Conservation (phyloP, 2,888 invertebrate genomes). For the Andrena bicolor region DNA sequence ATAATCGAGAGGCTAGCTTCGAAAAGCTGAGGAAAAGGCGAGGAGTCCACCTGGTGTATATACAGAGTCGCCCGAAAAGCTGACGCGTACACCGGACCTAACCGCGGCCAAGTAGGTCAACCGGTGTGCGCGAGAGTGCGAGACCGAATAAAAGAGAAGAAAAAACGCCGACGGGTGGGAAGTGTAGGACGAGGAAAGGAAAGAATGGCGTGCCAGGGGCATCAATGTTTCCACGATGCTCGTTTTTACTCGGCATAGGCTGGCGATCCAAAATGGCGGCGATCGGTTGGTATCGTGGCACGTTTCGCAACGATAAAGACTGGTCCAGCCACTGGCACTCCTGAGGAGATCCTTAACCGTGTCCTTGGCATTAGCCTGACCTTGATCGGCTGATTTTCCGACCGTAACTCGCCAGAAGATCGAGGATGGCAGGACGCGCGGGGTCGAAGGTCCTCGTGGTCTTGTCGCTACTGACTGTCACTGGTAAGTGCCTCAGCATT, state of each 20-base stretch:
- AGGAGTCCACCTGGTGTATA: neutral
- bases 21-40: slow-evolving; percentile 13
- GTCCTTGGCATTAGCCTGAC: slow-evolving; percentile 59
- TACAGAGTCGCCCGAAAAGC: slow-evolving; percentile 57
- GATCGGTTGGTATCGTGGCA: slow-evolving; percentile 63
- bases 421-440: slow-evolving; percentile 51
- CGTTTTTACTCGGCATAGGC: slow-evolving; percentile 49
- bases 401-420: slow-evolving; percentile 23
- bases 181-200: slow-evolving; percentile 49
- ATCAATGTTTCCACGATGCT: slow-evolving; percentile 59
- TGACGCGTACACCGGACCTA: slow-evolving; percentile 69
- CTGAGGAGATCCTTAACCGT: slow-evolving; percentile 47
- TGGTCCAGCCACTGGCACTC: slow-evolving; percentile 44
- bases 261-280: slow-evolving; percentile 75
- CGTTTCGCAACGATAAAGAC: slow-evolving; percentile 54
- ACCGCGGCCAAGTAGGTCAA: slow-evolving; percentile 72
- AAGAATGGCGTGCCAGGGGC: slow-evolving; percentile 64
- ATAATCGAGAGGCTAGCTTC: slow-evolving; percentile 1
- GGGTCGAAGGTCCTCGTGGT: slow-evolving; percentile 63
- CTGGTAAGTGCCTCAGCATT: slow-evolving; percentile 55
- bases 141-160: slow-evolving; percentile 61
- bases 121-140: slow-evolving; percentile 71
- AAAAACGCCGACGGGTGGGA: slow-evolving; percentile 31
- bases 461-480: slow-evolving; percentile 55
- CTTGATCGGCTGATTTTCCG: slow-evolving; percentile 46